Evolutionary conservation across 2,113 vertebrate genomes (phyloP), one percentile per base, ranked within the genome.

Genomic region (Polyodon spathula): DNA sequence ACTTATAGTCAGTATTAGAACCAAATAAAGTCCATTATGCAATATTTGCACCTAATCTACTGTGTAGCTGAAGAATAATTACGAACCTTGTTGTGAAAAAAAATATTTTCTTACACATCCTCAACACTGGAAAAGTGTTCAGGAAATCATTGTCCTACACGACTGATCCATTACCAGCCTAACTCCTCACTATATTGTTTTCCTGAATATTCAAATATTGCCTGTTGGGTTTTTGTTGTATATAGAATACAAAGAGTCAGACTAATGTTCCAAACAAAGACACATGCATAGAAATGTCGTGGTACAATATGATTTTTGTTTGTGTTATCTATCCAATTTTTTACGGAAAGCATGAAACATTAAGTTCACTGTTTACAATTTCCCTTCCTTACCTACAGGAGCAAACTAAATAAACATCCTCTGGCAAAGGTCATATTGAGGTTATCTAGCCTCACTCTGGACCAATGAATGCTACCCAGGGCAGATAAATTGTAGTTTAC

Each of bases 361-460:
- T 46, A 53, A 41, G 9, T 6, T 54, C 58, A 62, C 53, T 68
- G 17, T 43, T 59, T 40, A 50, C 37, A 59, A 37, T 67, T 76
- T 54, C 69, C 59, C 57, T 65, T 52, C 56, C 57, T 57, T 61
- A 51, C 56, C 43, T 37, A 15, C 65, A 11, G 4, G 54, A 38
- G 53, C 66, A 70, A 58, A 59, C 71, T 57, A 81, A 85, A 83
- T 74, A 81, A 81, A 78, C 59, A 76, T 80, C 51, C 69, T 71
- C 59, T 73, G 75, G 58, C 59, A 77, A 85, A 89, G 85, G 90
- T 91, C 85, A 84, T 52, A 44, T 54, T 62, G 86, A 90, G 83
- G 87, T 87, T 81, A 92, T 76, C 64, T 71, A 58, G 71, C 54
- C 69, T 68, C 61, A 63, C 52, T 59, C 57, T 65, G 64, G 84